These are phyloP conservation scores for Neocloeon triangulifer DNA, from an alignment of 1,140 invertebrate genomes.

Conservation along the genomic window DNA sequence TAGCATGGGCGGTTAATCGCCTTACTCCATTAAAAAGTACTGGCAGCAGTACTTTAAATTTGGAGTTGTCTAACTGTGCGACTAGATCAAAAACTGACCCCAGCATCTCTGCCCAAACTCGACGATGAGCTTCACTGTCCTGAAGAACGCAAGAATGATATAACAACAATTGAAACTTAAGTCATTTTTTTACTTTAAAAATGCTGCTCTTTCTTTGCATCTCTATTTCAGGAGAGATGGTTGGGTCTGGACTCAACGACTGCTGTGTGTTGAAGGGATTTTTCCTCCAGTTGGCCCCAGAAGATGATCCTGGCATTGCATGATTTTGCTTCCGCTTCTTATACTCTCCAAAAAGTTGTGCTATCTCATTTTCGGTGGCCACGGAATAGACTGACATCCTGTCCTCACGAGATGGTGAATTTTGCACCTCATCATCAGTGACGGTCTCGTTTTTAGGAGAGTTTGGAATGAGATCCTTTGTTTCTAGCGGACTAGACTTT, in stretches of 20 bases:
- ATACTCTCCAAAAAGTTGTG: constrained; percentile 31
- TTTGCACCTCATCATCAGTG: constrained; percentile 3
- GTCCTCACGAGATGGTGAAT: not conserved
- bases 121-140: constrained; percentile 37
- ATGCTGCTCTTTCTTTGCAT: constrained; percentile 51
- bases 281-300: constrained; percentile 5
- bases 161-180: constrained; percentile 2
- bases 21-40: constrained; percentile 33
- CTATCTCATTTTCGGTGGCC: constrained; percentile 23
- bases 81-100: constrained; percentile 31
- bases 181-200: constrained; percentile 33
- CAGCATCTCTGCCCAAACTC: constrained; percentile 39
- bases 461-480: not conserved
- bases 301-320: constrained; percentile 19
- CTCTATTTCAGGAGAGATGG: constrained; percentile 45
- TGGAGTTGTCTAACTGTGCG: constrained; percentile 25
- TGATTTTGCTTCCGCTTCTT: constrained; percentile 31
- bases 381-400: constrained; percentile 19
- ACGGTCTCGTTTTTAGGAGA: constrained; percentile 3
- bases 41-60: constrained; percentile 33
- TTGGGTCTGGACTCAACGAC: constrained; percentile 14
- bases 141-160: constrained; percentile 10
- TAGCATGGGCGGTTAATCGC: constrained; percentile 32
- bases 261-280: constrained; percentile 12
- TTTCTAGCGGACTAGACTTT: not conserved